Conservation (phyloP, 2,888 invertebrate genomes). For the Erebia palarica region DNA sequence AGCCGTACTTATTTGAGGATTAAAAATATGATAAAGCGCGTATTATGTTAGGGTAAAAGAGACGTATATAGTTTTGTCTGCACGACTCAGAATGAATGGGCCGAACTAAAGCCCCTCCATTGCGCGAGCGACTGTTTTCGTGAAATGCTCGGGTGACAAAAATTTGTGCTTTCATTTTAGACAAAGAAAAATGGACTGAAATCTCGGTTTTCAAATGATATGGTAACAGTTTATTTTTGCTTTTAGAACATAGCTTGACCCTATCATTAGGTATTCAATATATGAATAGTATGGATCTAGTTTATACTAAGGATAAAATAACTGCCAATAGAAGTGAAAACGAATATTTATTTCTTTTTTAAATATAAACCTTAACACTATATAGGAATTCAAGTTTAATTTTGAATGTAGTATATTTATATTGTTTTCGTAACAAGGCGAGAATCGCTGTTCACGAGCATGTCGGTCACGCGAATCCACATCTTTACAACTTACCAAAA, state of each 20-base stretch:
- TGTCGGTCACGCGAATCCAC: too few relatives aligned
- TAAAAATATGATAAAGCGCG: conserved; percentile 30
- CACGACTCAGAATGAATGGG: conserved; percentile 60
- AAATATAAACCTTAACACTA: too few relatives aligned
- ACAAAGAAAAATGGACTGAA: conserved; percentile 6
- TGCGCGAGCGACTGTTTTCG: conserved; percentile 72
- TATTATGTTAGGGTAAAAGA: conserved; percentile 53
- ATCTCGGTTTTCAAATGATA: too few relatives aligned
- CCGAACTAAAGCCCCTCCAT: conserved; percentile 69
- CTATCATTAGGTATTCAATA: not conserved
- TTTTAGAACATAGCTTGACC: too few relatives aligned
- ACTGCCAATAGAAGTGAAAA: too few relatives aligned
- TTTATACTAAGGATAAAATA: not conserved
- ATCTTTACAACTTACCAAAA: too few relatives aligned
- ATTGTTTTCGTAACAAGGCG: too few relatives aligned
- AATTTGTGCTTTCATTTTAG: conserved; percentile 38
- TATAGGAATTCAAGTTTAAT: too few relatives aligned
- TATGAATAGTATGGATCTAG: not conserved
- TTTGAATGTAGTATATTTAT: too few relatives aligned
- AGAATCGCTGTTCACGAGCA: too few relatives aligned
- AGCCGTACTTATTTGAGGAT: conserved; percentile 30
- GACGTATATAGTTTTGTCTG: conserved; percentile 64
- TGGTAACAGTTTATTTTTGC: too few relatives aligned
- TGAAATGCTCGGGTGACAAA: conserved; percentile 72
- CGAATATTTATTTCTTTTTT: too few relatives aligned